Percentiles rank a stretch among this genome's conserved stretches.
These are phyloP conservation scores for Corythaeola cristata DNA, from an alignment of 2,113 vertebrate species.

Conservation along the genomic window DNA sequence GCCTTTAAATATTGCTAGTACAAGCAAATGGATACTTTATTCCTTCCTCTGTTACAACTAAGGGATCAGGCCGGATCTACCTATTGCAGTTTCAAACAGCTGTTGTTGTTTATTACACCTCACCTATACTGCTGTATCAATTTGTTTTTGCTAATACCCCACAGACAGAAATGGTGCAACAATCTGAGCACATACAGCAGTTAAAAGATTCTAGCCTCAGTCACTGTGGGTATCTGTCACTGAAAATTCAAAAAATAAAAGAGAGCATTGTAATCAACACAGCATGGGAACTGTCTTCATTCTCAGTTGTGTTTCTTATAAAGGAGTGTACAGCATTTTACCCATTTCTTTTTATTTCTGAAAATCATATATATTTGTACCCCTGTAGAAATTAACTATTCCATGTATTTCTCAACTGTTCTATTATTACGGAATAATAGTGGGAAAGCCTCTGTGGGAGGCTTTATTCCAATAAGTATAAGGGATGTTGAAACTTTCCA, in stretches of 20 bases:
- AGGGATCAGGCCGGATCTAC: background rate
- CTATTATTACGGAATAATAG: background rate
- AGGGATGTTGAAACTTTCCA: background rate
- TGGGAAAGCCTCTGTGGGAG: background rate
- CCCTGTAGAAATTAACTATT: background rate
- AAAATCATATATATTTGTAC: background rate
- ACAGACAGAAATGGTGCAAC: background rate
- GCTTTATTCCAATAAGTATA: background rate
- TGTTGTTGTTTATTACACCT: background rate
- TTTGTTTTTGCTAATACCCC: background rate
- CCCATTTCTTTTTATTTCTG: background rate
- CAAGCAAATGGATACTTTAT: background rate
- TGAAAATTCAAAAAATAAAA: background rate
- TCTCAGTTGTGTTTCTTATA: background rate
- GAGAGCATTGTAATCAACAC: background rate
- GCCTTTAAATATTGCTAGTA: background rate
- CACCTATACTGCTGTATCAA: background rate
- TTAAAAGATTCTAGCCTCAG: background rate
- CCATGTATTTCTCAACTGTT: background rate
- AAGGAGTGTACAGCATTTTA: background rate
- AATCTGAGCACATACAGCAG: background rate
- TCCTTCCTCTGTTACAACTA: background rate
- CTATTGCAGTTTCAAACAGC: background rate
- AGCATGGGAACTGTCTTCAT: background rate
- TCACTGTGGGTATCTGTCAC: background rate